A percentile compares a stretch with the other conserved stretches of the same genome.
Evolutionary conservation across 2,797 vertebrate species (phyloP).

Genomic region (Micrastur ruficollis): DNA sequence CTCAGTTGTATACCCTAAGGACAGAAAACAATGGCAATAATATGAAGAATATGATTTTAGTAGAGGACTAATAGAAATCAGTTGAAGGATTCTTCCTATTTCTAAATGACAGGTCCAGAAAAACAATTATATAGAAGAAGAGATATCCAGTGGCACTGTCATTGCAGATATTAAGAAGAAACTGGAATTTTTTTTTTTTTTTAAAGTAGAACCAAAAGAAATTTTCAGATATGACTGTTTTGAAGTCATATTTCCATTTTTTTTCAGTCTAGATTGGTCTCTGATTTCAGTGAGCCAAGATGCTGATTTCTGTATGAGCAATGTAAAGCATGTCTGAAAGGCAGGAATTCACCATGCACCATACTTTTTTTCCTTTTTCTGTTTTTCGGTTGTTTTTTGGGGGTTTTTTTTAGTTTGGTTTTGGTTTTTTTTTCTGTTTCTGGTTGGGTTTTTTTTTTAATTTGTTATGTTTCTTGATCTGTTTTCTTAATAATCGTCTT

Average conservation of each 20-base stretch:
- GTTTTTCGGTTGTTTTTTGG: too few species aligned
- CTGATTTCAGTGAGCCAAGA: neutral
- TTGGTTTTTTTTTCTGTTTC: too few species aligned
- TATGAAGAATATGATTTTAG: neutral
- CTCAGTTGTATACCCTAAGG: neutral
- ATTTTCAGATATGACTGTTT: neutral
- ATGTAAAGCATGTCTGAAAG: accelerated
- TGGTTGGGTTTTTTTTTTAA: neutral
- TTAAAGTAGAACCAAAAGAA: neutral
- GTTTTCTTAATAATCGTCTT: neutral
- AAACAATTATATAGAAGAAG: neutral
- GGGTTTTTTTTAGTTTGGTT: neutral
- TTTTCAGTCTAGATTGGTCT: neutral
- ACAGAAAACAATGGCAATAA: neutral
- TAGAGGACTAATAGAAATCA: neutral
- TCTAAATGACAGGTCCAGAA: neutral
- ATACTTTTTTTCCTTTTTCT: neutral
- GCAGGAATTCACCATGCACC: neutral
- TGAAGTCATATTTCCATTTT: neutral
- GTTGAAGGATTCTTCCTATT: neutral
- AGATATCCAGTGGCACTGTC: neutral
- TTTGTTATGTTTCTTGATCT: neutral
- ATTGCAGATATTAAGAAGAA: neutral
- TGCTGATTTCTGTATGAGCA: neutral
- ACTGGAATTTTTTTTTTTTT: neutral